Conservation (phyloP, 2,888 invertebrate species). For the Arctia plantaginis region DNA sequence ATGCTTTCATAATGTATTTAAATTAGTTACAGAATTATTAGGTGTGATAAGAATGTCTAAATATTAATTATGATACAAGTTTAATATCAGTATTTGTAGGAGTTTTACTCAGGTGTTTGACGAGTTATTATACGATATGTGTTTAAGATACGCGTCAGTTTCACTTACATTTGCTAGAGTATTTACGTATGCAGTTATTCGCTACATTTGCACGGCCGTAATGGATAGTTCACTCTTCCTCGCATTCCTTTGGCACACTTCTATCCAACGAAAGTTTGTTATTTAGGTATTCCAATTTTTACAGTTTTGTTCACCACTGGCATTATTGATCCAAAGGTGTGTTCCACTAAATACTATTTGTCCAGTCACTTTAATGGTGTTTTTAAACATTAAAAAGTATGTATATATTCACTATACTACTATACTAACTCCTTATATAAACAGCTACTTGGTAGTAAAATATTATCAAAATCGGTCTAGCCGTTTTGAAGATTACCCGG, state of each 20-base stretch:
- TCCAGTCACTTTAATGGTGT: not conserved
- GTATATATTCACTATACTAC: too few species aligned
- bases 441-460: too few species aligned
- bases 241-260: constrained; percentile 78
- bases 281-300: constrained; percentile 77
- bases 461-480: too few species aligned
- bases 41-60: not conserved
- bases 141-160: constrained; percentile 62
- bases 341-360: constrained; percentile 47
- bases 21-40: not conserved
- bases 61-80: not conserved
- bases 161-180: constrained; percentile 65
- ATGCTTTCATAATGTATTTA: constrained; percentile 8
- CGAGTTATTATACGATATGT: constrained; percentile 29
- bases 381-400: not conserved
- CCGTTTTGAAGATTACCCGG: too few species aligned
- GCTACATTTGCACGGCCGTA: constrained; percentile 46
- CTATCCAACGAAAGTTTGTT: constrained; percentile 78
- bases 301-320: constrained; percentile 66
- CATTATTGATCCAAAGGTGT: constrained; percentile 60
- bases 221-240: constrained; percentile 54
- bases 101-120: constrained; percentile 22
- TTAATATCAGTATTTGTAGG: not conserved
- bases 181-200: constrained; percentile 72
- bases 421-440: too few species aligned